phyloP scores from a whole-genome alignment of 2,888 invertebrate species.

The Schizaphis graminum region DNA sequence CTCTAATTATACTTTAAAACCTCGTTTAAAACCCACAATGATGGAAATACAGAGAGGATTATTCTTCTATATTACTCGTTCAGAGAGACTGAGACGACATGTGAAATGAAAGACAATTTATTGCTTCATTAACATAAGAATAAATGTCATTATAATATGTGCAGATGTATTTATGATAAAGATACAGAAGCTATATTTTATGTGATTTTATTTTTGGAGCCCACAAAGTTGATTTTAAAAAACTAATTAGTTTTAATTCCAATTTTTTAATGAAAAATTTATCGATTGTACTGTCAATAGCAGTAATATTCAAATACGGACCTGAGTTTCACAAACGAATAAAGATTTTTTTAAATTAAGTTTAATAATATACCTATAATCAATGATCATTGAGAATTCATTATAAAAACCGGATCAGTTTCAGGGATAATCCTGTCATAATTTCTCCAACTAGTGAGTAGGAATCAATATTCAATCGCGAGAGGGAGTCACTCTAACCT shows the following conservation, averaged over 20 bases:
- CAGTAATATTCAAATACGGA: not conserved
- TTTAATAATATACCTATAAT: not conserved
- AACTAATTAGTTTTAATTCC: not conserved
- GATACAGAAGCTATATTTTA: too few relatives aligned
- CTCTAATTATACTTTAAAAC: too few relatives aligned
- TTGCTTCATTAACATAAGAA: slow-evolving; percentile 3
- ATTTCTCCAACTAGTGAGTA: not conserved
- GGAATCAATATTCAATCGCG: not conserved
- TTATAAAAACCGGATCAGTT: not conserved
- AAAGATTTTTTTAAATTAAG: not conserved
- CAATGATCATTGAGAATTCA: not conserved
- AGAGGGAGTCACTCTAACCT: not conserved
- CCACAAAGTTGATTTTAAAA: not conserved
- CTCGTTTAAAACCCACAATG: too few relatives aligned
- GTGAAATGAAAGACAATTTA: not conserved
- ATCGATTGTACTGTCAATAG: not conserved
- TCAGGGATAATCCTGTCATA: not conserved
- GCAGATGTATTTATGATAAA: slow-evolving; percentile 1
- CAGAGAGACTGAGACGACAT: not conserved
- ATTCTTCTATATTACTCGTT: not conserved
- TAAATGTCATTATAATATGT: not conserved
- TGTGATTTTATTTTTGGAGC: not conserved
- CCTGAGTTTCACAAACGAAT: not conserved
- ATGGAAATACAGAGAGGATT: not conserved
- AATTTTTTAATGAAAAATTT: not conserved